These are phyloP conservation scores for Bombus superbus DNA, from an alignment of 1,140 invertebrate genomes.

Conservation along the genomic window DNA sequence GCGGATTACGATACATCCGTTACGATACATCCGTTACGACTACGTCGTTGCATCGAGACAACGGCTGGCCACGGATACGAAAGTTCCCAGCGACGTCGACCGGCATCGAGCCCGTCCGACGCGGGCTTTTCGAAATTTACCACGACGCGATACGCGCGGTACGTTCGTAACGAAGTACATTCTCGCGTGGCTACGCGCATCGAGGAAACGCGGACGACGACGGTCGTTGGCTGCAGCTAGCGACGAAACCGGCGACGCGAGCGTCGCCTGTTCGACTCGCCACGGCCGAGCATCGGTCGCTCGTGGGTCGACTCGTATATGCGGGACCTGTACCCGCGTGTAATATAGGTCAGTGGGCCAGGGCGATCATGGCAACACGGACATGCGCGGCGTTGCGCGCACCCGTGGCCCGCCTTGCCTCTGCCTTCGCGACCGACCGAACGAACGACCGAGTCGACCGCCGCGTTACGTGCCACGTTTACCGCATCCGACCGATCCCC, in stretches of 20 bases:
- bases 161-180: no score
- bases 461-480: slow-evolving; percentile 16
- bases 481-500: slow-evolving; percentile 3
- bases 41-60: no score
- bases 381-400: slow-evolving; percentile 76
- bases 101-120: no score
- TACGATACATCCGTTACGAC: no score
- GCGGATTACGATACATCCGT: no score
- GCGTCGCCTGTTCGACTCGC: slow-evolving; percentile 56
- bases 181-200: no score
- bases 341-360: slow-evolving; percentile 83
- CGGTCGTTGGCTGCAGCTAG: no score
- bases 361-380: slow-evolving; percentile 81
- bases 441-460: neutral
- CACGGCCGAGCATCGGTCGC: slow-evolving; percentile 71
- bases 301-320: slow-evolving; percentile 72
- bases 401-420: slow-evolving; percentile 30
- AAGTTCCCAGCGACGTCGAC: rapidly evolving
- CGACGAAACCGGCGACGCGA: neutral
- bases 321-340: slow-evolving; percentile 79
- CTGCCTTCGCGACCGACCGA: neutral
- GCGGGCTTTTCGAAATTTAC: no score
- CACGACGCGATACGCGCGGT: no score
- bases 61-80: rapidly evolving
- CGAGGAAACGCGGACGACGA: no score